Percentiles rank a stretch among this genome's conserved stretches.
These are phyloP conservation scores for Drosophila putrida DNA, from an alignment of 2,888 invertebrate species.

Conservation along the genomic window DNA sequence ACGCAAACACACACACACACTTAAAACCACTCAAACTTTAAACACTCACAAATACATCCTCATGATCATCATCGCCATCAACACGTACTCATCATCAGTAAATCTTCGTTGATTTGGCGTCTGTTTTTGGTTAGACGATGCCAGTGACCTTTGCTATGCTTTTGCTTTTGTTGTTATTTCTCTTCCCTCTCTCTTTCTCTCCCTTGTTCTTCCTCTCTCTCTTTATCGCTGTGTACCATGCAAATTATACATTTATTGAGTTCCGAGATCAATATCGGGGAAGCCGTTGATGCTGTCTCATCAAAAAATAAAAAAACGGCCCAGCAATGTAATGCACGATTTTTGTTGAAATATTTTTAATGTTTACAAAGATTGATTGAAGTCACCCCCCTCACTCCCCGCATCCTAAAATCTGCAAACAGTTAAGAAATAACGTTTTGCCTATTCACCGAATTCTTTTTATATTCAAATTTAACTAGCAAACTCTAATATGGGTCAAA, in stretches of 20 bases:
- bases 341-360: slow-evolving; percentile 63
- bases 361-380: slow-evolving; percentile 45
- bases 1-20: slow-evolving; percentile 12
- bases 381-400: slow-evolving; percentile 8
- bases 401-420: slow-evolving; percentile 33
- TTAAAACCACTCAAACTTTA: neutral
- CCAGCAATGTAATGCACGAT: slow-evolving; percentile 69
- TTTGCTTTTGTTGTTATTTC: slow-evolving; percentile 34
- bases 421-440: slow-evolving; percentile 67
- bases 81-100: slow-evolving; percentile 47
- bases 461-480: slow-evolving; percentile 66
- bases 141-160: slow-evolving; percentile 70
- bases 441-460: slow-evolving; percentile 60
- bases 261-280: slow-evolving; percentile 63
- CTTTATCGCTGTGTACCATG: slow-evolving; percentile 29
- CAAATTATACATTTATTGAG: slow-evolving; percentile 53
- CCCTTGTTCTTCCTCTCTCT: neutral
- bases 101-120: slow-evolving; percentile 35
- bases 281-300: slow-evolving; percentile 56
- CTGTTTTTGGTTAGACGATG: slow-evolving; percentile 52
- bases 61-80: slow-evolving; percentile 34
- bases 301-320: slow-evolving; percentile 26
- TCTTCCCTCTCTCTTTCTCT: slow-evolving; percentile 2
- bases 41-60: slow-evolving; percentile 16
- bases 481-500: slow-evolving; percentile 75